A percentile compares a stretch with the other conserved stretches of the same genome.
Conservation (phyloP, 2,888 invertebrate genomes). For the Diaperis boleti region DNA sequence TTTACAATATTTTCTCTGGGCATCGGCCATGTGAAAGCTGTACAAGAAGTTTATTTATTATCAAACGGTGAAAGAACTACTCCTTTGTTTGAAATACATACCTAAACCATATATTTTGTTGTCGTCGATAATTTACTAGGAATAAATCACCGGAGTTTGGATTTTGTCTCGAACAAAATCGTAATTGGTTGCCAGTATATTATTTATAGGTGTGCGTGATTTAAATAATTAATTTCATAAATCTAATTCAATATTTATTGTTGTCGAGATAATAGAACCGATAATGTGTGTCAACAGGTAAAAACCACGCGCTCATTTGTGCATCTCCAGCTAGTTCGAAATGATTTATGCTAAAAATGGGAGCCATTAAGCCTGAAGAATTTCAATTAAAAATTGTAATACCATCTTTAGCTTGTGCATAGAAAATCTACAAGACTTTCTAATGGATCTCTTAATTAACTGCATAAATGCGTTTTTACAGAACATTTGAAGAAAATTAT, state of each 20-base stretch:
- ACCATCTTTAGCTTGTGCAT: too few relatives aligned
- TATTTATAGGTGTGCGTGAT: slow-evolving; percentile 34
- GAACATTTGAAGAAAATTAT: slow-evolving; percentile 21
- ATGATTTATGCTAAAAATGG: slow-evolving; percentile 28
- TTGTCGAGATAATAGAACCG: slow-evolving; percentile 20
- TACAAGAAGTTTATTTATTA: slow-evolving; percentile 22
- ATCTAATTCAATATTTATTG: slow-evolving; percentile 23
- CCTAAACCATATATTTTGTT: slow-evolving; percentile 32
- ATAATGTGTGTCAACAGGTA: slow-evolving; percentile 27
- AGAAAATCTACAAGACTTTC: background rate
- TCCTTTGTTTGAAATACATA: slow-evolving; percentile 28
- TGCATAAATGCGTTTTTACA: slow-evolving; percentile 21
- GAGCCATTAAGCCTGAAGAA: slow-evolving; percentile 33
- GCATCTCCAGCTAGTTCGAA: slow-evolving; percentile 24
- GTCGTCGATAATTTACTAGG: slow-evolving; percentile 34
- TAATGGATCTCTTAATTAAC: slow-evolving; percentile 30
- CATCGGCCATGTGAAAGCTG: slow-evolving; percentile 22
- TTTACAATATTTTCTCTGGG: slow-evolving; percentile 32
- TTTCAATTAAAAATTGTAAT: slow-evolving; percentile 37
- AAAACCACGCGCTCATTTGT: slow-evolving; percentile 3
- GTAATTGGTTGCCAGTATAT: slow-evolving; percentile 36
- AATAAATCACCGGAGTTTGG: slow-evolving; percentile 29
- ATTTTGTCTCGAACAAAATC: slow-evolving; percentile 27
- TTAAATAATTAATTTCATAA: slow-evolving; percentile 35
- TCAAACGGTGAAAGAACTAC: slow-evolving; percentile 17